These are phyloP conservation scores for Tipula unca DNA, from an alignment of 2,888 invertebrate species.

Conservation along the genomic window DNA sequence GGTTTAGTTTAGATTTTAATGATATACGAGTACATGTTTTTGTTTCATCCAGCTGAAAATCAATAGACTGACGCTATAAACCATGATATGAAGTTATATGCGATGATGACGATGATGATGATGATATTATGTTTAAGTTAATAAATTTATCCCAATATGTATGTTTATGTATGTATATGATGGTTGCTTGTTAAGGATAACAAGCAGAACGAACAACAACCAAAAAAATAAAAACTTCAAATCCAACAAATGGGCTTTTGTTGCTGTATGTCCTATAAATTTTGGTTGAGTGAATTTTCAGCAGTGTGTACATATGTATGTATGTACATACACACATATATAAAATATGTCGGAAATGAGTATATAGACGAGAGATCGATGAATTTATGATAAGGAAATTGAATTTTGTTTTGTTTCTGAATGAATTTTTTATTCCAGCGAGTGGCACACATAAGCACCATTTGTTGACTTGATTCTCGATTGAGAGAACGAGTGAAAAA, in stretches of 20 bases:
- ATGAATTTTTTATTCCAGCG: background rate
- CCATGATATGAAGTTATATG: background rate
- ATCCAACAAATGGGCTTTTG: background rate
- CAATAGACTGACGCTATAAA: background rate
- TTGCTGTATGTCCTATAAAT: background rate
- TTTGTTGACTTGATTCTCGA: background rate
- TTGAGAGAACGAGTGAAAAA: background rate
- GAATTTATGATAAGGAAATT: conserved; percentile 8
- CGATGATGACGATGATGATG: background rate
- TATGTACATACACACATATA: no score
- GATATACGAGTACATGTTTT: background rate
- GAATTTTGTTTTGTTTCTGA: background rate
- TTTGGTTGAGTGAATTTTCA: background rate
- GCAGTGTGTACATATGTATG: background rate
- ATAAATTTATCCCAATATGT: background rate
- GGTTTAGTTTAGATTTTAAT: background rate
- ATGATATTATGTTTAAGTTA: background rate
- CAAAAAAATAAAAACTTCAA: background rate
- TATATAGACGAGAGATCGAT: background rate
- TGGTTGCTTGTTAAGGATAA: background rate
- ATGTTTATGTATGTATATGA: background rate
- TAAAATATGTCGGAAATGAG: background rate
- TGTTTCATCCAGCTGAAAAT: background rate
- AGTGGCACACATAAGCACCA: background rate
- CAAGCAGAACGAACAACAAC: background rate